Percentiles rank a stretch among this genome's conserved stretches.
Conservation (phyloP, 2,113 vertebrate genomes). For the Poecile atricapillus region DNA sequence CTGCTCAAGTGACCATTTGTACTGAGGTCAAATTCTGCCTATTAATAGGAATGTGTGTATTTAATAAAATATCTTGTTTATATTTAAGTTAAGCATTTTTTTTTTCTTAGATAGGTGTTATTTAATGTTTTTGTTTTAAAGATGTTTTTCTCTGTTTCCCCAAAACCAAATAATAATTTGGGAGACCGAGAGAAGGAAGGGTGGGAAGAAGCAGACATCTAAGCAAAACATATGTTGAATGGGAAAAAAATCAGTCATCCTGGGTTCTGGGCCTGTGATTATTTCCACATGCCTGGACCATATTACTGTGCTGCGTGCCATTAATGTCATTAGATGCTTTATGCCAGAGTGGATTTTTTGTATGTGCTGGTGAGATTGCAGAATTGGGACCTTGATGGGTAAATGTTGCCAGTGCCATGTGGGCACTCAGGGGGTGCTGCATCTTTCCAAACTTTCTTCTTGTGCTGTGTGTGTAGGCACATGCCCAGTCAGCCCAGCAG, state of each 20-base stretch:
- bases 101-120: not conserved
- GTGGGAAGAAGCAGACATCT: conserved; percentile 21
- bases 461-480: not conserved
- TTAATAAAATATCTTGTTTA: not conserved
- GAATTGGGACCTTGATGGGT: not conserved
- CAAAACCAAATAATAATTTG: not conserved
- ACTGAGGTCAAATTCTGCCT: not conserved
- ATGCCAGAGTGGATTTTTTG: not conserved
- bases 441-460: not conserved
- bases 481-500: not conserved
- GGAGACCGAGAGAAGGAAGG: not conserved
- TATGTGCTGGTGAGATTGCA: not conserved
- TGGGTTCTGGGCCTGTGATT: conserved; percentile 44
- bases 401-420: not conserved
- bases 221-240: conserved; percentile 48
- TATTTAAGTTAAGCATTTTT: not conserved
- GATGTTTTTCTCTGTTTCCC: not conserved
- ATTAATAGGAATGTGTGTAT: not conserved
- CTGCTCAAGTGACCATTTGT: not conserved
- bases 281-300: conserved; percentile 52
- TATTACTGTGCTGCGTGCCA: conserved; percentile 22
- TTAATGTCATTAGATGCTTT: conserved; percentile 26
- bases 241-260: conserved; percentile 17
- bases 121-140: not conserved
- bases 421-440: not conserved